These are phyloP conservation scores for Tauraco erythrolophus DNA, from an alignment of 2,113 vertebrate species.

Conservation along the genomic window DNA sequence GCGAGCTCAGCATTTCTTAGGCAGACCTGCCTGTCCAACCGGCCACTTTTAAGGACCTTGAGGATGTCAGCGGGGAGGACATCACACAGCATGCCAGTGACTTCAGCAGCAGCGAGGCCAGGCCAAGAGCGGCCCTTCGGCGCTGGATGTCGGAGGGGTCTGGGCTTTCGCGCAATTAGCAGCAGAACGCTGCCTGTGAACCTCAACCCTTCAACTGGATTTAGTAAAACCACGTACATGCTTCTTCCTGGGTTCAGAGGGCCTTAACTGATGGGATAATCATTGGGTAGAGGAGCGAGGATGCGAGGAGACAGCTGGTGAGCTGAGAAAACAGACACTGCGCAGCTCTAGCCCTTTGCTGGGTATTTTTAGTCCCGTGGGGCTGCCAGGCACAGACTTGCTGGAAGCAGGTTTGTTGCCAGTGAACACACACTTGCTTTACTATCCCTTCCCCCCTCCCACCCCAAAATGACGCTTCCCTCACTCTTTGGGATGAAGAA, in stretches of 20 bases:
- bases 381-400: conserved; percentile 43
- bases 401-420: conserved; percentile 19
- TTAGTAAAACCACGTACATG: neutral
- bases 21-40: rapidly evolving
- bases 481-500: neutral
- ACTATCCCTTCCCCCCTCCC: neutral
- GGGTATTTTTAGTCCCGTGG: conserved; percentile 47
- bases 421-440: neutral
- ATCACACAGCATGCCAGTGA: neutral
- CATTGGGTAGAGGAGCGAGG: neutral
- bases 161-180: neutral
- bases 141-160: neutral
- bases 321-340: conserved; percentile 32
- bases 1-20: neutral
- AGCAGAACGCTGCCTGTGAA: neutral
- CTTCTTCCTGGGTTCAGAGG: neutral
- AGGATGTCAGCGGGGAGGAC: neutral
- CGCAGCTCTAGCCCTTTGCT: neutral
- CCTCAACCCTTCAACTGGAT: neutral
- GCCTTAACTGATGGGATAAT: conserved; percentile 18
- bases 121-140: neutral
- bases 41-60: neutral
- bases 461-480: neutral
- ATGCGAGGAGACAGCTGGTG: conserved; percentile 25
- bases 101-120: neutral